Evolutionary conservation across 2,113 vertebrate genomes (phyloP), one percentile per base, ranked within the genome.

Genomic region (Gallinago media): DNA sequence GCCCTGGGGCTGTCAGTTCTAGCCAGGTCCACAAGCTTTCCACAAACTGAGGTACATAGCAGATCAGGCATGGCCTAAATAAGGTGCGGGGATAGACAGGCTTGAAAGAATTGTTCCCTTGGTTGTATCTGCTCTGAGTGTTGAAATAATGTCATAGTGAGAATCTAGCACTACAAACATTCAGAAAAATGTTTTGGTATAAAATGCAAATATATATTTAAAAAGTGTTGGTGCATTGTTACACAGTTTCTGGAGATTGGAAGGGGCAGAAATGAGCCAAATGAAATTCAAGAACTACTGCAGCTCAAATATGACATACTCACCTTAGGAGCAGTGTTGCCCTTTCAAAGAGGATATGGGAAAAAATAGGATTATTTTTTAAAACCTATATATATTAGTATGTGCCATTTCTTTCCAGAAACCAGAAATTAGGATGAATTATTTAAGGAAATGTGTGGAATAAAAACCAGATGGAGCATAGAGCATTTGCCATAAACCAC

Each of bases 391-490:
- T 65, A 0, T 71, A 15, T 81, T 76, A 31, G 32, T 15, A n/a
- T 71, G 56, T 52, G 26, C 55, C 29, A 36, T 8, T 92, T 89
- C 73, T 87, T 96, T 76, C 12, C 80, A 91, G 73, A 84, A 92
- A 42, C 13, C 55, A 83, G 67, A 71, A 91, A 50, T 74, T 50
- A 61, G n/a, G 34, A 40, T 77, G 36, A 83, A 84, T 93, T 84
- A 44, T 94, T 92, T 74, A 92, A 93, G 68, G 50, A 77, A 12
- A 50, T 86, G 38, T 3, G 2, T 56, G 59, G 85, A 94, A 96
- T 96, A 36, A 81, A 88, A 93, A 97, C 63, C 88, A 96, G 82
- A 90, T 96, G 95, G 83, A 90, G 72, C 47, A 67, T 31, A 75
- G 94, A 95, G 72, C 36, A 25, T 91, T 65, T 95, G 76, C 56